Evolutionary conservation across 37 sponge, comb jelly and placozoan genomes (phyloP), one percentile per base, ranked within the genome.

Genomic region (Beroe forskalii): DNA sequence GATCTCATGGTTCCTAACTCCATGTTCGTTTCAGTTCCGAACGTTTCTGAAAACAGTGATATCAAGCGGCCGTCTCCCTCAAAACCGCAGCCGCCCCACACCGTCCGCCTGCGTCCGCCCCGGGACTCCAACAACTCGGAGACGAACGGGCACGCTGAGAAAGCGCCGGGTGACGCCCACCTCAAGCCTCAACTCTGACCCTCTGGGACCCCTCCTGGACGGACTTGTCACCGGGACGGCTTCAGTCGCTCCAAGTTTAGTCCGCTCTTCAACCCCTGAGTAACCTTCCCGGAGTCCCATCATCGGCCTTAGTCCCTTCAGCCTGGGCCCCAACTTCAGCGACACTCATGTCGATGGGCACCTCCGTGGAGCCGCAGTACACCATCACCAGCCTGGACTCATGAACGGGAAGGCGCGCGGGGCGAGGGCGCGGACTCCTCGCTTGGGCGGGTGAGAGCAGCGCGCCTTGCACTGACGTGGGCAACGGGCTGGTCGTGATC

Each of bases 21-120:
- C n/a, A n/a, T n/a, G n/a, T n/a, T n/a, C n/a, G n/a, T n/a, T n/a
- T 4, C 86, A 80, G 86, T 80, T 80, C 86, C 86, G 25, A 80
- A 80, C 22, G 86, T 80, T 2, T 44, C 86, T 43, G 86, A 80
- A 24, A 80, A 80, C 55, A 44, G 86, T 43, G 86, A 80, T 12
- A 80, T 80, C 37, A 80, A 80, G 40, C 12, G 86, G 40, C 86
- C 86, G 55, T 80, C 86, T 41, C 86, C 86, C 48, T 44, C 55
- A 14, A 80, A 80, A 30, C 66, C 66, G 20, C n/a, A n/a, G n/a
- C n/a, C n/a, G n/a, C 55, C 37, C 6, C 72, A 69, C 72, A 44
- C 55, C 0, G 86, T 80, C 1, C 86, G 55, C 9, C 55, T 80
- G 27, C 43, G 86, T 1, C 55, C 86, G 42, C 86, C 86, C 17